Evolutionary conservation across 2,113 vertebrate species (phyloP), one percentile per base, ranked within the genome.

Genomic region (Python bivittatus): DNA sequence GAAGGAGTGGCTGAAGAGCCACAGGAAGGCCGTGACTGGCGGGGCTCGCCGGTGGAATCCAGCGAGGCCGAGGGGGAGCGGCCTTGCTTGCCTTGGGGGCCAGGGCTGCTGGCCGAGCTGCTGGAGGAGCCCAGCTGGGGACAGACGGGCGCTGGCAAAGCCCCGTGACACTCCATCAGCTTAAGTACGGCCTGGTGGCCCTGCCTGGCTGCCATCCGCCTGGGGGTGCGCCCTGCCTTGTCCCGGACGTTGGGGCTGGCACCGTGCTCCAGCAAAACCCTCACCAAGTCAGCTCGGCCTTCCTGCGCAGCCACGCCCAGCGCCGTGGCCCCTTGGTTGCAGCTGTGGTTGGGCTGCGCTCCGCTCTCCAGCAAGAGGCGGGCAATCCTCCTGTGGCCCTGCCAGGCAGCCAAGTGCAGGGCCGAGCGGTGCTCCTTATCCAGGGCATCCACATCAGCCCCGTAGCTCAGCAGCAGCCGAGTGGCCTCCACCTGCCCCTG

Each of bases 401-500:
- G 96, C 98, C 98, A 98, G 48, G 98, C 97, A 3, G 98, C 97
- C 38, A 97, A 98, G 92, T 98, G 98, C 90, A 98, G 29, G 12
- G 98, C 97, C 0, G 98, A 97, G 91, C 98, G 97, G 1, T 97
- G 96, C 22, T 98, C 97, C 33, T 58, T 13, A 88, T 98, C 98
- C 79, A 95, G 94, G 2, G 98, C 96, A 53, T 98, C 98, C 42
- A 97, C 95, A 42, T 98, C 97, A 0, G 98, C 98, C 0, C 98
- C 98, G 0, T 97, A 96, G 58, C 92, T 95, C 33, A 98, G 94
- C 85, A 98, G 97, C 58, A 98, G 93, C 22, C 92, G 95, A 6
- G 97, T 96, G 29, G 96, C 97, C 13, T 97, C 97, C 29, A 95
- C 68, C 84, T 93, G 93, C 20, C 98, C 98, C 90, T 96, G 97